phyloP scores from a whole-genome alignment of 2,888 invertebrate species.

The Hymenopus coronatus region DNA sequence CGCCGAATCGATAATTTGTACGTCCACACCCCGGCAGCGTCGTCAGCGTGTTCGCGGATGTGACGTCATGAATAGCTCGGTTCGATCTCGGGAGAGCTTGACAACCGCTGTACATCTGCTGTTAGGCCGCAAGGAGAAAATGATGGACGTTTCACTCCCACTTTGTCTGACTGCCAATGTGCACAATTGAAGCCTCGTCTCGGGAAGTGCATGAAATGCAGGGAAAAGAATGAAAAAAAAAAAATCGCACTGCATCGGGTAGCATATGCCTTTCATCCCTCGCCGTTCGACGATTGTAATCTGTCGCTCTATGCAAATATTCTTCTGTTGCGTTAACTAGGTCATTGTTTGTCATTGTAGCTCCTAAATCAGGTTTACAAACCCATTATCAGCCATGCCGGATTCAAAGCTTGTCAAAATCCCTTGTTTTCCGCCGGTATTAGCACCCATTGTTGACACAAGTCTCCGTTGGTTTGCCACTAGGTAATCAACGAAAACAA shows the following conservation, averaged over 20 bases:
- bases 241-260: background rate
- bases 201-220: background rate
- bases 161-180: background rate
- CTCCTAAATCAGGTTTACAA: background rate
- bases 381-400: background rate
- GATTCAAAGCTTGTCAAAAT: background rate
- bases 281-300: background rate
- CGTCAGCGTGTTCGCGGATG: background rate
- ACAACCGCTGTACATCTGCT: background rate
- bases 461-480: background rate
- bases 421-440: background rate
- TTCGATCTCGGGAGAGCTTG: background rate
- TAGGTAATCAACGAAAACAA: background rate
- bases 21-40: background rate
- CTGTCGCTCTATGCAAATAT: background rate
- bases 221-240: background rate
- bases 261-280: background rate
- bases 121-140: background rate
- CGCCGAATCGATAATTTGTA: slow-evolving; percentile 2
- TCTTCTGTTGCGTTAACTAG: background rate
- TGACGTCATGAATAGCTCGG: background rate
- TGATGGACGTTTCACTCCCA: background rate
- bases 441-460: background rate
- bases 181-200: background rate
- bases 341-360: background rate